A percentile compares a stretch with the other conserved stretches of the same genome.
These are phyloP conservation scores for Paradoxurus hermaphroditus DNA, from an alignment of 2,113 vertebrate genomes.

Conservation along the genomic window DNA sequence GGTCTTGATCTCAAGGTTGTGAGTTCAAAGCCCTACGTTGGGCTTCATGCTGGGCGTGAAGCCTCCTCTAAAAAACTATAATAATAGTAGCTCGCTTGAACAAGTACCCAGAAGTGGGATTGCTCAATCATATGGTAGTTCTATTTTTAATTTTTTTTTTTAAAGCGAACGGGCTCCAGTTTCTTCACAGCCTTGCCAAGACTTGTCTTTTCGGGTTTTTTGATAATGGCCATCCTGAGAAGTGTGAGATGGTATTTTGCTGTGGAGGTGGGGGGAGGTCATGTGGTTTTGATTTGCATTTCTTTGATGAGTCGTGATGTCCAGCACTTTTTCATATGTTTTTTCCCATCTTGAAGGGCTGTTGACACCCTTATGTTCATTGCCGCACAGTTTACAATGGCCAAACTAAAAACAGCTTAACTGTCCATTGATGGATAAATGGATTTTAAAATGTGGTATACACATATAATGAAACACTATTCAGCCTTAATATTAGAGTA, in stretches of 20 bases:
- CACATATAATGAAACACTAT: not conserved
- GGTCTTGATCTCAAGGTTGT: no score
- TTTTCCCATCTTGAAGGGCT: not conserved
- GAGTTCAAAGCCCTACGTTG: no score
- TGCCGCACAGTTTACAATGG: not conserved
- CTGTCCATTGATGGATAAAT: not conserved
- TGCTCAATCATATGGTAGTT: not conserved
- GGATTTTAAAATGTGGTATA: not conserved
- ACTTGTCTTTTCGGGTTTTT: not conserved
- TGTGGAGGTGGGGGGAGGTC: not conserved
- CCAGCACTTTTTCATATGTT: not conserved
- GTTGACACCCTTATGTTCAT: no score
- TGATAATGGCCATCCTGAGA: not conserved
- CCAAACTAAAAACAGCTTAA: not conserved
- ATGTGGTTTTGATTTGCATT: not conserved
- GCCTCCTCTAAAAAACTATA: no score
- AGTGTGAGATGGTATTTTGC: not conserved
- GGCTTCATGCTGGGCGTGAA: no score
- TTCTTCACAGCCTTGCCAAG: not conserved
- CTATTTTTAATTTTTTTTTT: not conserved
- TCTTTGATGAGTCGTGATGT: not conserved
- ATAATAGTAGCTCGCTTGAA: not conserved
- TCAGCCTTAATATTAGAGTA: not conserved
- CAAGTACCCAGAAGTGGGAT: not conserved
- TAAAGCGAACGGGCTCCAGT: not conserved